phyloP scores from a whole-genome alignment of 1,140 invertebrate genomes.

The Ectropis grisescens region DNA sequence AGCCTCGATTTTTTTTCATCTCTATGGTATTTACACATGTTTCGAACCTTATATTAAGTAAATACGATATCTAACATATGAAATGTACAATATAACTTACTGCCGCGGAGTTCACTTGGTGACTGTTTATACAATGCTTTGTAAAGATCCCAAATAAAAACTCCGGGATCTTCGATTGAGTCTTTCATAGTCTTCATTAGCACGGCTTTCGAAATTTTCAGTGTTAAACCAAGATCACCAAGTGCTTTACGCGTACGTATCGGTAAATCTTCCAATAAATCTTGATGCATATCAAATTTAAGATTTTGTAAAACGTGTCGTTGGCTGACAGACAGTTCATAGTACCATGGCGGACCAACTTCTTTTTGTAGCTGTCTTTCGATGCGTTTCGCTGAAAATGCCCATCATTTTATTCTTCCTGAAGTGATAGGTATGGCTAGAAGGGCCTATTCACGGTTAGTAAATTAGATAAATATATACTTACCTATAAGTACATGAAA shows the following conservation, averaged over 20 bases:
- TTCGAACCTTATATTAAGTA: too few species aligned
- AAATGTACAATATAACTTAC: too few species aligned
- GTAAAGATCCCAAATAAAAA: constrained; percentile 54
- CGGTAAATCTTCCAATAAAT: constrained; percentile 44
- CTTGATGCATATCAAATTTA: constrained; percentile 44
- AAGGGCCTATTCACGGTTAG: too few species aligned
- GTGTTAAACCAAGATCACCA: constrained; percentile 42
- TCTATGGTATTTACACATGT: too few species aligned
- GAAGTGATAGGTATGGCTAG: too few species aligned
- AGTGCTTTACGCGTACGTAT: constrained; percentile 30
- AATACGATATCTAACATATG: too few species aligned
- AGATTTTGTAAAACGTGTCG: constrained; percentile 27
- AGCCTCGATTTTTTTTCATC: too few species aligned
- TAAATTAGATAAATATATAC: too few species aligned
- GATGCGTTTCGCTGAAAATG: neutral
- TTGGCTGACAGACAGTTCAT: constrained; percentile 37
- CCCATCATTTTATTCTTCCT: neutral
- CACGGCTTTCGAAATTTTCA: constrained; percentile 26
- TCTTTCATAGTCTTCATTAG: constrained; percentile 41
- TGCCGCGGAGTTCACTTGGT: constrained; percentile 29
- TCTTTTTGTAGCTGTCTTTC: constrained; percentile 22
- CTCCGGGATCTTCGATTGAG: constrained; percentile 35
- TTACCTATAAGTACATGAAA: too few species aligned
- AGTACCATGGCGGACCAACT: constrained; percentile 45
- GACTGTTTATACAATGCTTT: constrained; percentile 34